Base-by-base conservation (phyloP, 2,797 vertebrate genomes). In the Urophycis tenuis region DNA sequence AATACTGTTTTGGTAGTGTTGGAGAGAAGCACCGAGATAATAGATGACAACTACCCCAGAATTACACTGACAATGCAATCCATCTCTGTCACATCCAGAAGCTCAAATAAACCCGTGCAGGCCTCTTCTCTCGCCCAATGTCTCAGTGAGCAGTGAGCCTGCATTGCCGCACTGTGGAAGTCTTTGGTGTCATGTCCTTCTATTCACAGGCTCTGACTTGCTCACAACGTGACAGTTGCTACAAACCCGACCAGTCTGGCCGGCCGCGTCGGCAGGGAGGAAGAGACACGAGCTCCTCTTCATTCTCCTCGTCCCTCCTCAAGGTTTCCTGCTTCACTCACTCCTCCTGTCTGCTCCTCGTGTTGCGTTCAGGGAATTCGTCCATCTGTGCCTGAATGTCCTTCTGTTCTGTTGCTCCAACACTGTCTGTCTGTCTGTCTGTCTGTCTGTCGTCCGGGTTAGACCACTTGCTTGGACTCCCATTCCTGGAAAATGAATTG, bases 401-500 rank as follows among this genome's bases (percentile, higher is more conserved):
- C 49, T n/a, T 53, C 49, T 5, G 17, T 45, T n/a, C n/a, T n/a
- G n/a, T n/a, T n/a, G n/a, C n/a, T n/a, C n/a, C n/a, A n/a, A n/a
- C n/a, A n/a, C 45, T 53, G 45, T 53, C 19, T 45, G 41, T 17
- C 41, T 45, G 41, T 17, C 41, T 45, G 41, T 60, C 49, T n/a
- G 49, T 60, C 49, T 60, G 49, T 60, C 49, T 64, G 53, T 25
- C 53, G n/a, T 14, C 29, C 70, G 19, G 70, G 12, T 31, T 19
- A 71, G 70, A 71, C 70, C 70, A 33, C 70, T 64, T 64, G 53
- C 53, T 64, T 64, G 53, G 53, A 64, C 53, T 64, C 53, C 53
- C 53, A 64, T 29, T 25, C 53, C 53, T 64, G n/a, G n/a, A 64
- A 64, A 64, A 64, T 7, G 29, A 29, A 64, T 64, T n/a, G n/a